A percentile compares a stretch with the other conserved stretches of the same genome.
phyloP scores from a whole-genome alignment of 2,797 vertebrate genomes.

The Onychomys arenicola region DNA sequence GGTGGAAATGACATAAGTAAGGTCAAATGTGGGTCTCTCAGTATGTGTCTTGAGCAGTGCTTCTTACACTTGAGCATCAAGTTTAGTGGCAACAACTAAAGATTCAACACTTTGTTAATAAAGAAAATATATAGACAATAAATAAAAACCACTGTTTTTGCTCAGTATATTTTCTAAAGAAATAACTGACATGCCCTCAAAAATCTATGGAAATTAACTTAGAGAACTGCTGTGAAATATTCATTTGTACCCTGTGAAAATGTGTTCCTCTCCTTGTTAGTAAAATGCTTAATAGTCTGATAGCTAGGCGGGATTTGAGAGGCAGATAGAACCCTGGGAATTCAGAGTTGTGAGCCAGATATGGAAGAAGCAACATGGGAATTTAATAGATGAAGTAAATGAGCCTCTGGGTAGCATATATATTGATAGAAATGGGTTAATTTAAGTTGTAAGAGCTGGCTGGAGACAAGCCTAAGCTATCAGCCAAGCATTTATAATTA shows the following conservation, averaged over 20 bases:
- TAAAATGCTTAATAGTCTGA: not conserved
- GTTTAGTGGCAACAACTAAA: not conserved
- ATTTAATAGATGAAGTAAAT: not conserved
- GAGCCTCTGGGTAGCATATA: not conserved
- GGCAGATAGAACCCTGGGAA: not conserved
- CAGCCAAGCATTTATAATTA: not conserved
- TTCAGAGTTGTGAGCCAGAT: not conserved
- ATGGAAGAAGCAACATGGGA: not conserved
- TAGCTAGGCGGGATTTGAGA: not conserved
- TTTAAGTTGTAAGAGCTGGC: not conserved
- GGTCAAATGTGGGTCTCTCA: not conserved
- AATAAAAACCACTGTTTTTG: not conserved
- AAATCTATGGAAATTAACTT: not conserved
- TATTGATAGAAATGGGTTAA: not conserved
- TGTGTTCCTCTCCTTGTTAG: not conserved
- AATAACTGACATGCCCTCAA: not conserved
- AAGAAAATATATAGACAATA: not conserved
- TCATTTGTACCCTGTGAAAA: not conserved
- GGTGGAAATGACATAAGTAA: not conserved
- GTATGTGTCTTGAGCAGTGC: not conserved
- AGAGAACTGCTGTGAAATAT: not conserved
- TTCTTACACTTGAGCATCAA: not conserved
- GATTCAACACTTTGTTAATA: not conserved
- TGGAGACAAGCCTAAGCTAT: not conserved
- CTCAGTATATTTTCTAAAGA: not conserved